phyloP scores from a whole-genome alignment of 2,113 vertebrate genomes.

The Odontophorus gujanensis region DNA sequence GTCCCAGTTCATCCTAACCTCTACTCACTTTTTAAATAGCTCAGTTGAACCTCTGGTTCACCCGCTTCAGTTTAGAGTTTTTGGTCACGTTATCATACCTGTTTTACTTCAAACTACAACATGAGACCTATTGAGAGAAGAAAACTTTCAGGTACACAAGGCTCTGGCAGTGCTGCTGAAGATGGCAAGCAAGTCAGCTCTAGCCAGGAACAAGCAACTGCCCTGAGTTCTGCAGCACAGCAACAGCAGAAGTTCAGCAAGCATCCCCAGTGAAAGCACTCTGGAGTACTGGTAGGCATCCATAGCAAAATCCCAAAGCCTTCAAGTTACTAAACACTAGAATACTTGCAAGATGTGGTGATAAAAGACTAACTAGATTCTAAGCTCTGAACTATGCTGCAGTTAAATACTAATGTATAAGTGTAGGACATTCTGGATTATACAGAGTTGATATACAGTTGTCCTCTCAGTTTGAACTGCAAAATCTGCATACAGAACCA shows the following conservation, averaged over 20 bases:
- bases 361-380: not conserved
- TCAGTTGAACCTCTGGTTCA: not conserved
- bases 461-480: not conserved
- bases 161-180: not conserved
- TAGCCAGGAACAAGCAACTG: not conserved
- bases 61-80: not conserved
- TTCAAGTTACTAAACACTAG: not conserved
- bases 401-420: not conserved
- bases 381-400: not conserved
- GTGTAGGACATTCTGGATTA: not conserved
- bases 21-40: not conserved
- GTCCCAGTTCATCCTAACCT: not conserved
- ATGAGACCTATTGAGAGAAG: not conserved
- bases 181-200: not conserved
- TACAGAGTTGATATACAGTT: not conserved
- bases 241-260: not conserved
- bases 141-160: not conserved
- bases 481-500: not conserved
- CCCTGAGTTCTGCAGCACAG: not conserved
- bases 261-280: not conserved
- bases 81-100: not conserved
- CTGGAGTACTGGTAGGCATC: not conserved
- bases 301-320: not conserved
- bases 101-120: not conserved
- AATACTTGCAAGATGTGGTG: not conserved